Percentiles rank a stretch among this genome's conserved stretches.
These are phyloP conservation scores for Labrus mixtus DNA, from an alignment of 2,113 vertebrate genomes.

Conservation along the genomic window DNA sequence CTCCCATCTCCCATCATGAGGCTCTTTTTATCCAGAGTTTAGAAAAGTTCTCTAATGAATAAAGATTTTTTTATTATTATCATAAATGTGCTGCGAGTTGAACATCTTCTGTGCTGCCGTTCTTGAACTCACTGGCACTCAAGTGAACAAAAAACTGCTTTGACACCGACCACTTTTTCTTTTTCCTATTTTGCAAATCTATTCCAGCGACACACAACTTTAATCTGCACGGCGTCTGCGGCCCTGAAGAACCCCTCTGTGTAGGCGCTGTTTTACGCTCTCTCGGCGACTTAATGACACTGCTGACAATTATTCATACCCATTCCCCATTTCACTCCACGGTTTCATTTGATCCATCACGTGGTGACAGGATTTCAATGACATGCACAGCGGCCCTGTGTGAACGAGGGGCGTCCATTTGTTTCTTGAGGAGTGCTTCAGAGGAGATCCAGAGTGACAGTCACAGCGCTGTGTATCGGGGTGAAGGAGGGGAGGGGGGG, in stretches of 20 bases:
- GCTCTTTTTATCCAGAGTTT: too few relatives aligned
- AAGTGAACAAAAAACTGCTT: neutral
- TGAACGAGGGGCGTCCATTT: conserved; percentile 49
- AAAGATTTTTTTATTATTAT: too few relatives aligned
- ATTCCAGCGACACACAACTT: neutral
- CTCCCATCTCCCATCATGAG: too few relatives aligned
- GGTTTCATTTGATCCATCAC: conserved; percentile 52
- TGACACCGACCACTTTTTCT: neutral
- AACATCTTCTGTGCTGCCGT: neutral
- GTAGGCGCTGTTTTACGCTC: conserved; percentile 20
- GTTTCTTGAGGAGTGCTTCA: conserved; percentile 50
- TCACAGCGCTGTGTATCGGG: conserved; percentile 19
- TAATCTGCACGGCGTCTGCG: conserved; percentile 10
- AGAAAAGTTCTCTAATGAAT: too few relatives aligned
- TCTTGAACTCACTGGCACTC: conserved; percentile 11
- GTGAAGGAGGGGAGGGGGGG: neutral
- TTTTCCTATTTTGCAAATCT: conserved; percentile 15
- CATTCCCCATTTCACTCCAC: conserved; percentile 29
- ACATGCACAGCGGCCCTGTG: conserved; percentile 35
- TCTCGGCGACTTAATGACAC: conserved; percentile 46
- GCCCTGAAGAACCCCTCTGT: conserved; percentile 7
- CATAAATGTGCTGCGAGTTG: too few relatives aligned
- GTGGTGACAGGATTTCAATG: conserved; percentile 60
- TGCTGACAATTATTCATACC: conserved; percentile 48
- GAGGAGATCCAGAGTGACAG: conserved; percentile 29